A percentile compares a stretch with the other conserved stretches of the same genome.
These are phyloP conservation scores for Sciurus carolinensis DNA, from an alignment of 2,797 vertebrate species.

Conservation along the genomic window DNA sequence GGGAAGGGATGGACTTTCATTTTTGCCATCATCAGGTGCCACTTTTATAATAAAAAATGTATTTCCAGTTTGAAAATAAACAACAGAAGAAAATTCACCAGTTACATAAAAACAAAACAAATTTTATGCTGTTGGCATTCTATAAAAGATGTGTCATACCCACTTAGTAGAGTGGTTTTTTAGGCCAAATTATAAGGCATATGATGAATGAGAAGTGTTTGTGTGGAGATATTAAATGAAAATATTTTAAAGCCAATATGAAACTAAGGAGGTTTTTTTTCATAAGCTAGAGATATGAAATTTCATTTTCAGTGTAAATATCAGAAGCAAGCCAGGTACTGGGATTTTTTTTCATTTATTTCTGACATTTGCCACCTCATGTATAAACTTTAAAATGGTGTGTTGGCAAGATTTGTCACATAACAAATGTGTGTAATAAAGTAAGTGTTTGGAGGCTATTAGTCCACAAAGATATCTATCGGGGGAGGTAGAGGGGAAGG, in stretches of 20 bases:
- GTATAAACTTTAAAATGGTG: conserved; percentile 82
- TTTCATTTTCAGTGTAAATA: conserved; percentile 83
- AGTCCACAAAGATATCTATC: conserved; percentile 71
- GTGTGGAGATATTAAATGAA: conserved; percentile 69
- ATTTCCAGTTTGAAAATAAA: conserved; percentile 69
- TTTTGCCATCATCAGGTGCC: conserved; percentile 16
- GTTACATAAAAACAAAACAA: conserved; percentile 70
- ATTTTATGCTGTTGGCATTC: conserved; percentile 59
- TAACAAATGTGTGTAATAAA: conserved; percentile 82
- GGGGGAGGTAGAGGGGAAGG: conserved; percentile 46
- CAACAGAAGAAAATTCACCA: conserved; percentile 59
- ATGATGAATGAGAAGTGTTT: conserved; percentile 66
- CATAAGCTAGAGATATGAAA: conserved; percentile 71
- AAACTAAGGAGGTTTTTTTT: conserved; percentile 23
- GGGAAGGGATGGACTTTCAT: neutral
- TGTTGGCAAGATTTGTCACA: conserved; percentile 76
- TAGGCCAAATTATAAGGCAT: conserved; percentile 69
- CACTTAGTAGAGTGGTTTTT: conserved; percentile 66
- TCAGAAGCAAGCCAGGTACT: conserved; percentile 73
- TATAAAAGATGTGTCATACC: conserved; percentile 69
- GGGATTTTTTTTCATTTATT: conserved; percentile 76
- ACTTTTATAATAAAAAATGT: conserved; percentile 45
- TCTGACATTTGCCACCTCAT: conserved; percentile 81
- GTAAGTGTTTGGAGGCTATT: conserved; percentile 75
- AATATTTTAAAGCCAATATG: conserved; percentile 69